Evolutionary conservation across 2,888 invertebrate genomes (phyloP).

Genomic region (Phengaris arion): DNA sequence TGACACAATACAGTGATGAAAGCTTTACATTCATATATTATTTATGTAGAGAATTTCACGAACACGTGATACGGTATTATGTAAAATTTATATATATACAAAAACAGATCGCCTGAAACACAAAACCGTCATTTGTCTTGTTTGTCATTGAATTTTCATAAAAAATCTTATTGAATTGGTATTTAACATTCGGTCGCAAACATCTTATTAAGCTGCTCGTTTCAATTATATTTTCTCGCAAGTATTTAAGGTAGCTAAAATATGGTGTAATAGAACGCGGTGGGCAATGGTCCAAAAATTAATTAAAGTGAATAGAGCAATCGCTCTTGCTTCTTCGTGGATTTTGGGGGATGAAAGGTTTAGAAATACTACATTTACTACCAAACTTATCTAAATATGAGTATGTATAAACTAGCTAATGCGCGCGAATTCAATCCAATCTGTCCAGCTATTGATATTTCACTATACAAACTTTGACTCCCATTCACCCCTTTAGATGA

Average conservation of each 20-base stretch:
- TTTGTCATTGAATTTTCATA: background rate
- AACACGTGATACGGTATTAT: background rate
- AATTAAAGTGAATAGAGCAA: constrained; percentile 10
- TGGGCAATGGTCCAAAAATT: constrained; percentile 14
- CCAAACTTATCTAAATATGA: background rate
- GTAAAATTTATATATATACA: background rate
- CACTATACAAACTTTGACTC: too few relatives aligned
- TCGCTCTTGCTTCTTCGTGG: constrained; percentile 9
- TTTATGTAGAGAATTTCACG: background rate
- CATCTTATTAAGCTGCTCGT: too few relatives aligned
- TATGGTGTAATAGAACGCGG: constrained; percentile 1
- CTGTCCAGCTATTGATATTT: too few relatives aligned
- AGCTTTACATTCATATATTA: background rate
- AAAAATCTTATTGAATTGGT: too few relatives aligned
- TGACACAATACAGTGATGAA: background rate
- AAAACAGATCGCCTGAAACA: background rate
- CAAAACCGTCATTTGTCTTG: background rate
- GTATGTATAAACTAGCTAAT: too few relatives aligned
- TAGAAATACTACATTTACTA: background rate
- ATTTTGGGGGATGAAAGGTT: background rate
- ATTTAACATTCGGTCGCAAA: too few relatives aligned
- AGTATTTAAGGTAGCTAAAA: constrained; percentile 10
- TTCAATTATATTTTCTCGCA: background rate
- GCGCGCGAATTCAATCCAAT: too few relatives aligned
- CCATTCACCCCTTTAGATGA: too few relatives aligned